Evolutionary conservation across 2,113 vertebrate species (phyloP).

Genomic region (Ictidomys tridecemlineatus): DNA sequence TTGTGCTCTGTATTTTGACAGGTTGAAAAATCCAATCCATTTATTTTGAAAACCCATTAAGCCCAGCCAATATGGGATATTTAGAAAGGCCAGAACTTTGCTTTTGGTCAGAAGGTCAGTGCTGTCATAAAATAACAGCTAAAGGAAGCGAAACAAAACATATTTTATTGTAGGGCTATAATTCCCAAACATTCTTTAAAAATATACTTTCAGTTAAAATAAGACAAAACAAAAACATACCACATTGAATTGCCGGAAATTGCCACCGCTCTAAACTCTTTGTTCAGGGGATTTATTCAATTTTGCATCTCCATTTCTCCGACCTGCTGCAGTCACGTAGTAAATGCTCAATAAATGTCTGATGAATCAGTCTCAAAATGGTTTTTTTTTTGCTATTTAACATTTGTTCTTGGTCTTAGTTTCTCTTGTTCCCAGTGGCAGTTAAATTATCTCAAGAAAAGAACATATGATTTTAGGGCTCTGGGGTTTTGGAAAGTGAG

Average conservation of each 20-base stretch:
- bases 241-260: slow-evolving; percentile 71
- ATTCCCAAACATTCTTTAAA: slow-evolving; percentile 80
- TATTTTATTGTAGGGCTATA: slow-evolving; percentile 69
- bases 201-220: slow-evolving; percentile 80
- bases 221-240: slow-evolving; percentile 78
- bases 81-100: slow-evolving; percentile 72
- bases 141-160: slow-evolving; percentile 81
- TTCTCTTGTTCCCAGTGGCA: slow-evolving; percentile 37
- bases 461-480: slow-evolving; percentile 47
- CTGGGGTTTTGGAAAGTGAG: slow-evolving; percentile 38
- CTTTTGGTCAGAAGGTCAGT: slow-evolving; percentile 81
- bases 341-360: slow-evolving; percentile 36
- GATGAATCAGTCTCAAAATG: slow-evolving; percentile 33
- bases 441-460: slow-evolving; percentile 61
- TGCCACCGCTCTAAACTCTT: slow-evolving; percentile 55
- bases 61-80: slow-evolving; percentile 72
- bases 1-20: slow-evolving; percentile 77
- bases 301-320: slow-evolving; percentile 38
- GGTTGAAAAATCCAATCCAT: slow-evolving; percentile 81
- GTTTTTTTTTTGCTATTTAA: slow-evolving; percentile 59
- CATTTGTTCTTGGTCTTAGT: slow-evolving; percentile 44
- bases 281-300: slow-evolving; percentile 65
- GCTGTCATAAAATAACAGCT: slow-evolving; percentile 72
- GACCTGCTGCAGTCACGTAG: not conserved
- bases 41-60: slow-evolving; percentile 84